Evolutionary conservation across 2,113 vertebrate genomes (phyloP), one percentile per base, ranked within the genome.

Genomic region (Trinectes maculatus): DNA sequence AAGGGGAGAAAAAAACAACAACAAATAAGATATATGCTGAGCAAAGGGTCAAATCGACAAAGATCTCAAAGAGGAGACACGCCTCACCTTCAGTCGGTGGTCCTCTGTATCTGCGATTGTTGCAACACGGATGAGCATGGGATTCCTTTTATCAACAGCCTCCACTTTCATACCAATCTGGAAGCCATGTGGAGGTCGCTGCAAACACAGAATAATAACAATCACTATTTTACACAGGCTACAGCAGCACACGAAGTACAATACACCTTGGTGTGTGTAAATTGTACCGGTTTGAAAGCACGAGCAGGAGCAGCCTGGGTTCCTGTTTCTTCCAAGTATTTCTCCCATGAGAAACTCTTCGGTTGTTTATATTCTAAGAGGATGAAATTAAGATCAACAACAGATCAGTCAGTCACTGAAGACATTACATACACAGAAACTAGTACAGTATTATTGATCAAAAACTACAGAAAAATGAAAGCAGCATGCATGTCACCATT

Each of bases 281-380:
- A 12, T 33, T 22, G 7, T 79, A 97, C 96, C 84, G 92, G 89
- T 91, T 96, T 96, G 80, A 97, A 97, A 6, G 95, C 95, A 71
- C 95, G 91, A 57, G 95, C 94, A 24, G 96, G 96, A 19, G 94
- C 95, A 33, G 95, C 93, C 80, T 96, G 95, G 9, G 94, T 90
- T 61, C 94, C 91, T 0, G 93, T 96, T 85, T 95, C 94, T 64
- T 96, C 95, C 88, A 96, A 80, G 72, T 97, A 96, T 44, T 92
- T 94, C 70, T 95, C 95, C 96, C 95, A 97, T 0, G 91, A 93
- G 82, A 97, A 96, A 77, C 53, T 88, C 83, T 91, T 94, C n/a
- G 92, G 89, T 24, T 95, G 93, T 36, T 93, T 94, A 77, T 94
- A 93, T 62, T 94, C 94, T 96, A 85, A 56, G 39, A 62, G 22